A percentile compares a stretch with the other conserved stretches of the same genome.
phyloP scores from a whole-genome alignment of 2,888 invertebrate genomes.

The Neuroscelio doddi region DNA sequence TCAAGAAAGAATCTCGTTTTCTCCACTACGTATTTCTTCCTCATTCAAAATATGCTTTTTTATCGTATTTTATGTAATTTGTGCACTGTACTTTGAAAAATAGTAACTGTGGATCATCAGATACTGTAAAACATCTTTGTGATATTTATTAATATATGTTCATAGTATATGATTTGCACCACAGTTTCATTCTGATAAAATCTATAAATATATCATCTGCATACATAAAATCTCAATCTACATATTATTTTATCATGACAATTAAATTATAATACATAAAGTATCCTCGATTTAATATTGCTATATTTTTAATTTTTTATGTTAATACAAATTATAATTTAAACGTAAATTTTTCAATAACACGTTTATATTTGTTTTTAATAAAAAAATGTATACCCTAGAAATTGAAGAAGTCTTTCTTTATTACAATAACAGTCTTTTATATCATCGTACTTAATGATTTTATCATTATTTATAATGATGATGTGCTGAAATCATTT shows the following conservation, averaged over 20 bases:
- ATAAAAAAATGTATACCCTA: too few relatives aligned
- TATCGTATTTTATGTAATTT: constrained; percentile 24
- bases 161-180: constrained; percentile 16
- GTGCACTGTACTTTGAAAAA: constrained; percentile 42
- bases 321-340: too few relatives aligned
- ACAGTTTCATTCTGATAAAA: constrained; percentile 26
- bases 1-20: constrained; percentile 1
- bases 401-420: too few relatives aligned
- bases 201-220: constrained; percentile 40
- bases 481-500: too few relatives aligned
- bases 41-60: constrained; percentile 35
- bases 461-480: too few relatives aligned
- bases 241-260: constrained; percentile 14
- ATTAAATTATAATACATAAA: constrained; percentile 6
- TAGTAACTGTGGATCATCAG: constrained; percentile 29
- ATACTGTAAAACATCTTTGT: constrained; percentile 18
- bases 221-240: constrained; percentile 31
- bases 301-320: too few relatives aligned
- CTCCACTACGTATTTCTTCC: constrained; percentile 5
- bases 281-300: too few relatives aligned
- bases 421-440: too few relatives aligned
- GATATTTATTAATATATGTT: constrained; percentile 3
- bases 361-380: too few relatives aligned
- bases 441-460: too few relatives aligned
- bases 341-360: too few relatives aligned